Evolutionary conservation across 2,888 invertebrate species (phyloP).

Genomic region (Lasiommata megera): DNA sequence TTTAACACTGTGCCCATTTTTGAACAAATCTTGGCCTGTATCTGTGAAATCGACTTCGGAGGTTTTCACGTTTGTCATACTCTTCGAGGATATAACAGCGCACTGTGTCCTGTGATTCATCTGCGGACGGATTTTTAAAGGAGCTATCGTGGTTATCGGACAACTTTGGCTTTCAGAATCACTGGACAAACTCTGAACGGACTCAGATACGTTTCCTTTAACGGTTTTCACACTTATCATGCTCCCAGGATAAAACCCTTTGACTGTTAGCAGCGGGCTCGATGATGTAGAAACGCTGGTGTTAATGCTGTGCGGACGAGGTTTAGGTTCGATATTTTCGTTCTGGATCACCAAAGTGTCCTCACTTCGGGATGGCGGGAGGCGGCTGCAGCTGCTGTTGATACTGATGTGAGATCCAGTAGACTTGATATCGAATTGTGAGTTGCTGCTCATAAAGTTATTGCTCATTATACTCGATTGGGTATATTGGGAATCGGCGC

Average conservation of each 20-base stretch:
- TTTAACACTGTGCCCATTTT: conserved; percentile 65
- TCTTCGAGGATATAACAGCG: conserved; percentile 80
- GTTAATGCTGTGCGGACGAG: conserved; percentile 80
- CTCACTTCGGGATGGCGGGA: conserved; percentile 90
- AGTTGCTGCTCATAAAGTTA: conserved; percentile 66
- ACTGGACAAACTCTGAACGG: conserved; percentile 84
- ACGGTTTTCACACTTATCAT: conserved; percentile 83
- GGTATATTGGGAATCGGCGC: conserved; percentile 81
- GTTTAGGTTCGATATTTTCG: conserved; percentile 67
- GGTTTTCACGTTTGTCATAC: conserved; percentile 83
- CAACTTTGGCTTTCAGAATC: conserved; percentile 83
- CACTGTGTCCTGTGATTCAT: conserved; percentile 59
- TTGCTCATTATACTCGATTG: conserved; percentile 74
- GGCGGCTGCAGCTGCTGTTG: conserved; percentile 66
- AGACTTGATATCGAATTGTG: conserved; percentile 70
- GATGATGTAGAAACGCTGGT: conserved; percentile 85
- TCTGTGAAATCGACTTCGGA: conserved; percentile 70
- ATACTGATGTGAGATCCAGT: conserved; percentile 65
- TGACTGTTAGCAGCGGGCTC: conserved; percentile 84
- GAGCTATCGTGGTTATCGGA: conserved; percentile 73
- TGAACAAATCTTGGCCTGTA: conserved; percentile 61
- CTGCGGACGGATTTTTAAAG: conserved; percentile 78
- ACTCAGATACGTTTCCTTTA: conserved; percentile 82
- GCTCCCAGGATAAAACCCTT: conserved; percentile 82
- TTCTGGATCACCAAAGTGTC: conserved; percentile 84